Conservation (phyloP, 2,797 vertebrate genomes). For the Manis crassicaudata region DNA sequence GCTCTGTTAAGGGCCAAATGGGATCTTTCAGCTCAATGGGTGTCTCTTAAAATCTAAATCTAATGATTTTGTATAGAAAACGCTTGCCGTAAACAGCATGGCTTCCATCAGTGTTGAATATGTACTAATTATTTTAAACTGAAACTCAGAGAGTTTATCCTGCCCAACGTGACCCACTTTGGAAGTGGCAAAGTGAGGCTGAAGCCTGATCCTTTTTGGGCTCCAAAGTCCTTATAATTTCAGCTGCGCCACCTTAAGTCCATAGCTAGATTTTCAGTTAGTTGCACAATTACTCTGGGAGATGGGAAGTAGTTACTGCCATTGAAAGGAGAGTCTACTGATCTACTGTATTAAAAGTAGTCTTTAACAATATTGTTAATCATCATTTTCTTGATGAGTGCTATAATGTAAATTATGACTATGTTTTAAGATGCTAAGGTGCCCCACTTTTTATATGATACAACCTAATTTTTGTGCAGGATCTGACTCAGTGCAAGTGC, state of each 20-base stretch:
- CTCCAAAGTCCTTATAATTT: not conserved
- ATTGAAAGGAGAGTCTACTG: not conserved
- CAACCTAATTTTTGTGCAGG: not conserved
- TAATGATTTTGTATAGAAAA: not conserved
- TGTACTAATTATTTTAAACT: no score
- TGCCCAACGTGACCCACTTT: not conserved
- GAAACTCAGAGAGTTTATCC: not conserved
- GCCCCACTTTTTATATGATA: not conserved
- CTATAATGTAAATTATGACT: not conserved
- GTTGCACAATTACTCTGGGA: not conserved
- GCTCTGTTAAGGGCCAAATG: not conserved
- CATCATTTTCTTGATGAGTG: not conserved
- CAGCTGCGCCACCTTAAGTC: accelerated
- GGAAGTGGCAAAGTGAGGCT: not conserved
- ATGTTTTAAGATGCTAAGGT: not conserved
- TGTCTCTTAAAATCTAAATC: not conserved
- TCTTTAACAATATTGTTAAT: not conserved
- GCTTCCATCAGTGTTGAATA: accelerated
- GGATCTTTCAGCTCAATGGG: not conserved
- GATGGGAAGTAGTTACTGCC: not conserved
- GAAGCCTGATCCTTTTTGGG: not conserved
- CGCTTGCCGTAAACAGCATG: not conserved
- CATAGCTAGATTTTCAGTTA: accelerated
- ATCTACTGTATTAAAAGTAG: not conserved
- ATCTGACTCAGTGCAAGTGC: not conserved